Conservation (phyloP, 2,888 invertebrate species). For the Sclerodermus sp. region DNA sequence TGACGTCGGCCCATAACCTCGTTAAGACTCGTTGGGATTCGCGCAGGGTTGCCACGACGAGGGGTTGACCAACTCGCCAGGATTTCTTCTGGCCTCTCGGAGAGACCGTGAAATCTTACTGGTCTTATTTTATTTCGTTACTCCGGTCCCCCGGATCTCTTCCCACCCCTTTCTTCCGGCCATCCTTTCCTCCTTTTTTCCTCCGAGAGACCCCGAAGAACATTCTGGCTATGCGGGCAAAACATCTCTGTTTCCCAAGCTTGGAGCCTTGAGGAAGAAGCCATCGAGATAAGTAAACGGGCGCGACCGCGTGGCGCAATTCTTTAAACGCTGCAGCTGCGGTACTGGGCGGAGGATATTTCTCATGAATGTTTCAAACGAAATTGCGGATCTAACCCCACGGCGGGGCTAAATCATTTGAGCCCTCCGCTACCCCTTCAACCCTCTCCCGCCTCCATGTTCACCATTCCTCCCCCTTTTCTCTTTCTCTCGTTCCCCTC, state of each 20-base stretch:
- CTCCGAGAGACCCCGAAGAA: constrained; percentile 18
- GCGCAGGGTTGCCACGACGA: constrained; percentile 12
- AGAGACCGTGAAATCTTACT: constrained; percentile 29
- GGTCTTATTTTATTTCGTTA: neutral
- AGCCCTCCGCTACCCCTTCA: constrained; percentile 23
- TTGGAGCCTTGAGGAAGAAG: constrained; percentile 28
- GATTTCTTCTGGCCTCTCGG: constrained; percentile 26
- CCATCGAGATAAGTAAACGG: constrained; percentile 47
- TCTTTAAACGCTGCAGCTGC: constrained; percentile 49
- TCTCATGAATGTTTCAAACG: constrained; percentile 57
- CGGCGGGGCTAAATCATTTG: constrained; percentile 52
- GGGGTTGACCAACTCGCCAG: constrained; percentile 5
- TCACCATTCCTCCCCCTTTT: neutral
- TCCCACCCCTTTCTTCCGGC: neutral
- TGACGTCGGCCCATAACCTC: constrained; percentile 31
- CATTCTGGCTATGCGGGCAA: constrained; percentile 41
- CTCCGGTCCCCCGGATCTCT: neutral
- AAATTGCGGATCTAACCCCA: constrained; percentile 56
- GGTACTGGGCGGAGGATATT: constrained; percentile 47
- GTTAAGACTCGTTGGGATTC: constrained; percentile 21
- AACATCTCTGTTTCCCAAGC: constrained; percentile 29
- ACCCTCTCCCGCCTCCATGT: no score
- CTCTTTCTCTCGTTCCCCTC: constrained; percentile 6
- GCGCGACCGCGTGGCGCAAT: constrained; percentile 47
- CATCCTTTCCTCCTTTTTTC: neutral